Conservation (phyloP, 2,113 vertebrate genomes). For the Pyrgilauda ruficollis region DNA sequence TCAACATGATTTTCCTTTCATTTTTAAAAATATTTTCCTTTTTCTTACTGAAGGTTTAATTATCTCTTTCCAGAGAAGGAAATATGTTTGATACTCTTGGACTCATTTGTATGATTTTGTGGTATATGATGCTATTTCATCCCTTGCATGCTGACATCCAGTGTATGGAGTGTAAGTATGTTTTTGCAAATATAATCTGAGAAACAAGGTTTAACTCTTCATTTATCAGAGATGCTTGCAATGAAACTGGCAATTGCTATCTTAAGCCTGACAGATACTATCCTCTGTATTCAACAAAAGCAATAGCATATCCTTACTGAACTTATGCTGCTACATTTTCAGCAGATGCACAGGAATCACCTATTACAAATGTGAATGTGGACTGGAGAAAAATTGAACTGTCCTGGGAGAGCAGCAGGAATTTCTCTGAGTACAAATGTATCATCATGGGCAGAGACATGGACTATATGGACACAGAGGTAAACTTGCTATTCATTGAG, state of each 20-base stretch:
- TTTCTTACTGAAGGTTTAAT: background rate
- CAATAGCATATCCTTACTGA: background rate
- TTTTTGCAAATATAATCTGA: background rate
- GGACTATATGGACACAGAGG: rapidly evolving
- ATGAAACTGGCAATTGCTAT: background rate
- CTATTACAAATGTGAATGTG: background rate
- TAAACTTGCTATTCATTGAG: background rate
- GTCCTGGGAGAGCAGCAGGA: slow-evolving; percentile 40
- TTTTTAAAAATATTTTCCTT: too few relatives aligned
- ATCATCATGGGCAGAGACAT: rapidly evolving
- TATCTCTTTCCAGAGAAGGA: background rate
- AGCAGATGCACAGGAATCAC: background rate
- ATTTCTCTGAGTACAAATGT: background rate
- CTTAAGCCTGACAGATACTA: background rate
- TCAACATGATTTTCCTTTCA: rapidly evolving
- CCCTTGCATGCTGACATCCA: background rate
- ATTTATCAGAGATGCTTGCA: background rate
- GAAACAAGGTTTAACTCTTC: background rate
- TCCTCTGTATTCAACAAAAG: background rate
- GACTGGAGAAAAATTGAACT: slow-evolving; percentile 6
- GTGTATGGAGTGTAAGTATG: slow-evolving; percentile 6
- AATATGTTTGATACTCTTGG: background rate
- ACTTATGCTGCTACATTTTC: background rate
- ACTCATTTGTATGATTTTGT: background rate
- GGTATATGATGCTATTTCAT: background rate